Conservation (phyloP, 1,140 invertebrate genomes). For the Cheumatopsyche charites region DNA sequence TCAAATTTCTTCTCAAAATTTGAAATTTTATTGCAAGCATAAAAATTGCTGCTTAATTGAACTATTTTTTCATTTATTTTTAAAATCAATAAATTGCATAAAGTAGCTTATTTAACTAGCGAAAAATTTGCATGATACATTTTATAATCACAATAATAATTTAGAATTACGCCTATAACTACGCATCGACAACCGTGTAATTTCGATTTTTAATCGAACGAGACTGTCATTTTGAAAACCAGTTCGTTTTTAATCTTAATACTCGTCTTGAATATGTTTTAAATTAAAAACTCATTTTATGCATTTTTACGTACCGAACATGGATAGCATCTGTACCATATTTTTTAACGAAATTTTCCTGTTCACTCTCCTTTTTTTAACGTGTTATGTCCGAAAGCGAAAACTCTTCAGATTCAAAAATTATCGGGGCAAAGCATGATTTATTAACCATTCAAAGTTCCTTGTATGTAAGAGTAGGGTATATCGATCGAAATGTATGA, state of each 20-base stretch:
- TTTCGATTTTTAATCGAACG: slow-evolving; percentile 15
- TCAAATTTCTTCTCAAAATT: too few relatives aligned
- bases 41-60: too few relatives aligned
- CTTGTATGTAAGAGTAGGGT: too few relatives aligned
- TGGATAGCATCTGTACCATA: not conserved
- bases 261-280: too few relatives aligned
- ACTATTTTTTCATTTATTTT: too few relatives aligned
- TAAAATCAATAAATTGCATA: too few relatives aligned
- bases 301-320: not conserved
- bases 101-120: not conserved
- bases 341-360: not conserved
- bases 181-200: not conserved
- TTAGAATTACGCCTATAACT: not conserved
- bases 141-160: not conserved
- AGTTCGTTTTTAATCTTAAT: not conserved
- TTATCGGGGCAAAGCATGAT: not conserved
- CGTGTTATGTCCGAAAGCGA: not conserved
- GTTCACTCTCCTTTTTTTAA: slow-evolving; percentile 9
- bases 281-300: too few relatives aligned
- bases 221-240: slow-evolving; percentile 14
- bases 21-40: too few relatives aligned
- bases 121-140: not conserved
- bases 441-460: not conserved
- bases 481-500: not conserved
- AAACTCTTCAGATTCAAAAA: not conserved